Evolutionary conservation across 2,888 invertebrate species (phyloP).

Genomic region (Ennomos erosarius): DNA sequence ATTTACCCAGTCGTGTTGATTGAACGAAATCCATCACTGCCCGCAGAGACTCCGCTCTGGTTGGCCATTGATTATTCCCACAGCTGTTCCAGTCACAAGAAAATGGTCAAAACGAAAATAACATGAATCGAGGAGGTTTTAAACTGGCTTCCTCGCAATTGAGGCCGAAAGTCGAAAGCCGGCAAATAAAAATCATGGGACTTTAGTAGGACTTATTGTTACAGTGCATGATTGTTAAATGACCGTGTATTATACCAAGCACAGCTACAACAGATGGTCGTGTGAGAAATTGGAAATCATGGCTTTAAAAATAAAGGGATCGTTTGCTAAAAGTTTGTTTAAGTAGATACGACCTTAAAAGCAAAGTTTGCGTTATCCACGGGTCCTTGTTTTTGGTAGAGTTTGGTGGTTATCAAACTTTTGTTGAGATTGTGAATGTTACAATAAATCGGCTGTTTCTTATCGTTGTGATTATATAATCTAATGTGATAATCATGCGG

Average conservation of each 20-base stretch:
- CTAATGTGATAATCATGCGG: constrained; percentile 9
- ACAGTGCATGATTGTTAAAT: constrained; percentile 25
- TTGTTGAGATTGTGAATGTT: constrained; percentile 25
- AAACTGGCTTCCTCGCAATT: constrained; percentile 48
- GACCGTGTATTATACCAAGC: constrained; percentile 2
- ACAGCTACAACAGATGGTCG: constrained; percentile 39
- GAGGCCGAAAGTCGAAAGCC: constrained; percentile 35
- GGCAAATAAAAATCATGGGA: constrained; percentile 44
- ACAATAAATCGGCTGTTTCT: constrained; percentile 19
- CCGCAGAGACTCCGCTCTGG: constrained; percentile 47
- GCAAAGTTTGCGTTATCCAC: constrained; percentile 55
- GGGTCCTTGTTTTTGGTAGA: constrained; percentile 34
- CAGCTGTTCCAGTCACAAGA: constrained; percentile 48
- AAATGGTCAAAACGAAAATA: constrained; percentile 52
- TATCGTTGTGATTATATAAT: constrained; percentile 16
- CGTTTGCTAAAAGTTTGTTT: constrained; percentile 53
- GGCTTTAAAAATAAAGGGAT: constrained; percentile 50
- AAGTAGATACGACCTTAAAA: constrained; percentile 57
- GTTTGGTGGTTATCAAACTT: constrained; percentile 39
- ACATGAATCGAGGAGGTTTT: constrained; percentile 49
- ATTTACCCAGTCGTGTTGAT: constrained; percentile 64
- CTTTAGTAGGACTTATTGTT: constrained; percentile 21
- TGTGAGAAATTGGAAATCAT: constrained; percentile 49
- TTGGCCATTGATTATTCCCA: constrained; percentile 59
- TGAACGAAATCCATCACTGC: constrained; percentile 64